phyloP scores from a whole-genome alignment of 2,113 vertebrate species.

The Channa maculata region DNA sequence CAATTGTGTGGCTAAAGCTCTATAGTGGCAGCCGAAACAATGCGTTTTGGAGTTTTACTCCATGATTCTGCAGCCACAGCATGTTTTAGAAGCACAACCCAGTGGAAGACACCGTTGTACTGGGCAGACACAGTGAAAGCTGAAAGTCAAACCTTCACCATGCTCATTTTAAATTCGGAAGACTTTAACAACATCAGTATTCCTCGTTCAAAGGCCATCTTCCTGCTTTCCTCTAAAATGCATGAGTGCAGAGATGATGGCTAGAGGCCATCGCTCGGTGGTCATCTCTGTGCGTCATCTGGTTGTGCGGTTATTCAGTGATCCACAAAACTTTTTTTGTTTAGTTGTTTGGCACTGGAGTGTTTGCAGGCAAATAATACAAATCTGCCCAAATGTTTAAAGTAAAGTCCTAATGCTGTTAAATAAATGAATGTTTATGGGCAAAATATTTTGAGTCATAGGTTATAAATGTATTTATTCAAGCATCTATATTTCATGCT shows the following conservation, averaged over 20 bases:
- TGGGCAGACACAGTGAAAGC: neutral
- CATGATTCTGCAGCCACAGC: neutral
- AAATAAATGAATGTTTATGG: neutral
- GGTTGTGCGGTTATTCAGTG: constrained; percentile 4
- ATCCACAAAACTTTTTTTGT: neutral
- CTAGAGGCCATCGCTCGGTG: constrained; percentile 23
- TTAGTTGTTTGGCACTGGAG: neutral
- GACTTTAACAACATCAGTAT: constrained; percentile 27
- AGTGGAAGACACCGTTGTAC: neutral
- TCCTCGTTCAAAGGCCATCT: constrained; percentile 25
- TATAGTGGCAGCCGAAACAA: too few species aligned
- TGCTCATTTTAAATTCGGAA: neutral
- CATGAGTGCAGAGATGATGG: constrained; percentile 12
- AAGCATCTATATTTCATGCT: constrained; percentile 25
- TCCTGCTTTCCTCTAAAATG: constrained; percentile 23
- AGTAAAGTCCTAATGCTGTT: neutral
- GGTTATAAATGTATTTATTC: constrained; percentile 25
- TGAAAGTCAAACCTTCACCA: constrained; percentile 5
- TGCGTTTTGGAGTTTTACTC: neutral
- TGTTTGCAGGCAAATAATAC: neutral
- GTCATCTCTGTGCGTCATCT: constrained; percentile 19
- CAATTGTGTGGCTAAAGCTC: too few species aligned
- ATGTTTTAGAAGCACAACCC: neutral
- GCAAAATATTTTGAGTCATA: constrained; percentile 7
- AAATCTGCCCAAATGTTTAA: neutral